A percentile compares a stretch with the other conserved stretches of the same genome.
Conservation (phyloP, 1,140 invertebrate species). For the Papilio aristodemus region DNA sequence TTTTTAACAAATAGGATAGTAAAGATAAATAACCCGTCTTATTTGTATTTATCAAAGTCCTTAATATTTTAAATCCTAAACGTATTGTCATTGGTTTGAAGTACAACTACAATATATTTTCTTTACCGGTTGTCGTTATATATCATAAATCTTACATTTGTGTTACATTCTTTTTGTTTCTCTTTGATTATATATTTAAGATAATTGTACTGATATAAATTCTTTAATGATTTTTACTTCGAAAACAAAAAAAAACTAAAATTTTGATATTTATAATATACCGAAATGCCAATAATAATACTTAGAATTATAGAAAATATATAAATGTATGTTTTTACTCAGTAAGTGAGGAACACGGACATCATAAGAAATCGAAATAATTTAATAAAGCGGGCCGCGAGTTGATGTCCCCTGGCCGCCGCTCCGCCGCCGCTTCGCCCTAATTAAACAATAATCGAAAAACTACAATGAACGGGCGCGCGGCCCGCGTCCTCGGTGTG, state of each 20-base stretch:
- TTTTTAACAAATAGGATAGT: too few species aligned
- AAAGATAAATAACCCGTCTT: neutral
- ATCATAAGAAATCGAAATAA: neutral
- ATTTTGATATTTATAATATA: neutral
- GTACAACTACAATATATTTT: too few species aligned
- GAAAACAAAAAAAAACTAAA: neutral
- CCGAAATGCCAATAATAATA: too few species aligned
- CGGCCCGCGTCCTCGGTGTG: conserved; percentile 67
- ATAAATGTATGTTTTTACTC: neutral
- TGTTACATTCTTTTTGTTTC: neutral
- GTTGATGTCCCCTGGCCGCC: conserved; percentile 64
- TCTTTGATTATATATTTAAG: neutral
- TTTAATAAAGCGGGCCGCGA: conserved; percentile 56
- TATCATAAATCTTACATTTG: too few species aligned
- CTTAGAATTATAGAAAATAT: too few species aligned
- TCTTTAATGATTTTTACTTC: neutral
- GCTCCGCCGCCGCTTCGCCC: conserved; percentile 78
- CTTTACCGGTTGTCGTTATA: too few species aligned
- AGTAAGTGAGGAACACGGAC: neutral
- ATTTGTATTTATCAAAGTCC: conserved; percentile 2
- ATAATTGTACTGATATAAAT: neutral
- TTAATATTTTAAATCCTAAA: too few species aligned
- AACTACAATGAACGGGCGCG: conserved; percentile 79
- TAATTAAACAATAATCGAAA: conserved; percentile 81
- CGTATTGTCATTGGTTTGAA: too few species aligned